Conservation (phyloP, 2,113 vertebrate genomes). For the Atlantisia rogersi region DNA sequence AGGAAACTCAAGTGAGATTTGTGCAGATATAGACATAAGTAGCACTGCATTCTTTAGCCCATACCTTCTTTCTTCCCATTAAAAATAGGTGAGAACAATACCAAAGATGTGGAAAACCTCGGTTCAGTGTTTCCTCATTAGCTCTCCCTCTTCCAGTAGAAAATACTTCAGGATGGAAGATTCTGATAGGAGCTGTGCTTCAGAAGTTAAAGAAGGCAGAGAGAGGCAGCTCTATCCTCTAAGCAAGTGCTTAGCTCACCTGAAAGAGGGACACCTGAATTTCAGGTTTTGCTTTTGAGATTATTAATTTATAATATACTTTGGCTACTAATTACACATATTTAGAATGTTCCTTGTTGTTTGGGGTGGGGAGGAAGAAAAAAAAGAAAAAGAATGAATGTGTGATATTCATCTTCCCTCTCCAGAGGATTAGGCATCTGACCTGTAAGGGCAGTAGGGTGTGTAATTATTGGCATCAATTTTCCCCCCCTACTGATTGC, state of each 20-base stretch:
- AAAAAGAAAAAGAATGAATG: neutral
- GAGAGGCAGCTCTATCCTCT: neutral
- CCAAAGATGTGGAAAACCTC: neutral
- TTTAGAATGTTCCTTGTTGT: neutral
- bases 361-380: fast-evolving
- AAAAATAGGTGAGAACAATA: neutral
- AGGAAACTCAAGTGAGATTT: neutral
- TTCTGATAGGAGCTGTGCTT: neutral
- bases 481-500: neutral
- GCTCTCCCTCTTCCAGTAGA: neutral
- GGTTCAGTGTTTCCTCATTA: neutral
- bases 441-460: neutral
- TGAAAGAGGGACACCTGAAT: neutral
- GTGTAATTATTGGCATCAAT: neutral
- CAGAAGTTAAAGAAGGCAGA: neutral
- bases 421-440: neutral
- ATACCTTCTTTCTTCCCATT: neutral
- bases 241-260: neutral
- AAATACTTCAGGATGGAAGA: neutral
- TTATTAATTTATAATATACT: neutral
- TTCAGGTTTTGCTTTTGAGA: neutral
- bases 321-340: neutral
- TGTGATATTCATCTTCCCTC: neutral
- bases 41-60: neutral
- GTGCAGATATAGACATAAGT: neutral